phyloP scores from a whole-genome alignment of 2,888 invertebrate species.

The Autographa pulchrina region DNA sequence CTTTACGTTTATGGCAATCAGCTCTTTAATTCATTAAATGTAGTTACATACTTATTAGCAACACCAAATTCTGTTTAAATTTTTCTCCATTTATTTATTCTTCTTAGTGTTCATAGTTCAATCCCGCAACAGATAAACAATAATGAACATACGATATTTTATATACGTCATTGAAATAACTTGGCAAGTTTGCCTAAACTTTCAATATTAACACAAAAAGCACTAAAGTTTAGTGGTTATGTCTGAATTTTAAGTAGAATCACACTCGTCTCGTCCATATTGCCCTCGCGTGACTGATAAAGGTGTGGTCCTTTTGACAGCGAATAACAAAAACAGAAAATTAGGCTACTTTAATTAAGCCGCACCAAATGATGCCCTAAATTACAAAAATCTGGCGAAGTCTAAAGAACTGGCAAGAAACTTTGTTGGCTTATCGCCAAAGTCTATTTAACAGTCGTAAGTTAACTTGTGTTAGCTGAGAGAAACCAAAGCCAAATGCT shows the following conservation, averaged over 20 bases:
- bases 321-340: conserved; percentile 13
- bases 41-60: no score
- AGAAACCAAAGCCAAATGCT: not conserved
- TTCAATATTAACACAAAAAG: conserved; percentile 12
- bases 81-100: no score
- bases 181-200: not conserved
- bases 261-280: conserved; percentile 28
- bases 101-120: no score
- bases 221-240: conserved; percentile 28
- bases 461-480: not conserved
- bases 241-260: conserved; percentile 53
- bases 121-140: no score
- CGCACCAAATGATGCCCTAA: not conserved
- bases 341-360: not conserved
- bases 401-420: not conserved
- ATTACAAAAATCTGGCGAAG: not conserved
- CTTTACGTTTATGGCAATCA: no score
- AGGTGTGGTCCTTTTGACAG: conserved; percentile 26
- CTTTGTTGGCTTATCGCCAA: not conserved
- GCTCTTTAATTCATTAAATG: no score
- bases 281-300: conserved; percentile 22
- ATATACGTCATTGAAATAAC: no score
- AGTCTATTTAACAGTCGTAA: not conserved
- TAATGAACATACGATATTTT: no score
- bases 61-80: no score